Percentiles rank a stretch among this genome's conserved stretches.
These are phyloP conservation scores for Arremon brunneinucha DNA, from an alignment of 2,797 vertebrate genomes.

Conservation along the genomic window DNA sequence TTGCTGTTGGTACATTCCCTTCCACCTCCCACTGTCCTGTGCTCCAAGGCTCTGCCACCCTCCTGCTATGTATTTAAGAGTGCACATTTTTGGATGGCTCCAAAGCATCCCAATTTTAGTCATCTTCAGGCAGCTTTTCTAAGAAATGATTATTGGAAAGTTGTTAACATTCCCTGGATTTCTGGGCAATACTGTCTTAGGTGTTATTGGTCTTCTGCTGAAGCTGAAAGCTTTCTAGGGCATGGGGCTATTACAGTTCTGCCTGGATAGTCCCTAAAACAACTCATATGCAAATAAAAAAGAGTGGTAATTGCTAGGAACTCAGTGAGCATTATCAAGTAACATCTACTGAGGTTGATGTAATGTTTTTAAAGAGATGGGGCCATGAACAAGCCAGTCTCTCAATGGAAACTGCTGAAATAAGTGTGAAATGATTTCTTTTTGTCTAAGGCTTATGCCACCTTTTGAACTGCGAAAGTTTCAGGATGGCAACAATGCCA, in stretches of 20 bases:
- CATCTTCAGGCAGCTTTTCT: neutral
- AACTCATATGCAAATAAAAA: conserved; percentile 38
- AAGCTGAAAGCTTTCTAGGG: neutral
- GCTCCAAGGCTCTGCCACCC: neutral
- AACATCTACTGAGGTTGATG: neutral
- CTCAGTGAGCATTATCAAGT: neutral
- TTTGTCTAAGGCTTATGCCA: neutral
- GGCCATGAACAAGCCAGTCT: neutral
- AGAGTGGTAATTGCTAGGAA: conserved; percentile 18
- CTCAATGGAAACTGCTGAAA: conserved; percentile 60
- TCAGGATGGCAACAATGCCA: conserved; percentile 27
- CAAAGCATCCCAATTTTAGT: neutral
- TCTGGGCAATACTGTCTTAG: neutral
- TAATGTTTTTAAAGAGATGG: neutral
- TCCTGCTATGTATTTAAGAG: neutral
- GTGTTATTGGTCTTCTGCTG: neutral
- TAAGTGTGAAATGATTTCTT: conserved; percentile 17
- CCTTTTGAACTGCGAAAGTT: conserved; percentile 15
- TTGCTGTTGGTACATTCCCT: neutral
- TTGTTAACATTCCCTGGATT: neutral
- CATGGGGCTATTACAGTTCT: neutral
- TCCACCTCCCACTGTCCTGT: neutral
- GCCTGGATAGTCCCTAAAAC: conserved; percentile 36
- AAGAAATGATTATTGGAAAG: neutral
- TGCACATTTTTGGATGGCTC: neutral